Base-by-base conservation (phyloP, 2,888 invertebrate species). In the Callyntrura sp. region DNA sequence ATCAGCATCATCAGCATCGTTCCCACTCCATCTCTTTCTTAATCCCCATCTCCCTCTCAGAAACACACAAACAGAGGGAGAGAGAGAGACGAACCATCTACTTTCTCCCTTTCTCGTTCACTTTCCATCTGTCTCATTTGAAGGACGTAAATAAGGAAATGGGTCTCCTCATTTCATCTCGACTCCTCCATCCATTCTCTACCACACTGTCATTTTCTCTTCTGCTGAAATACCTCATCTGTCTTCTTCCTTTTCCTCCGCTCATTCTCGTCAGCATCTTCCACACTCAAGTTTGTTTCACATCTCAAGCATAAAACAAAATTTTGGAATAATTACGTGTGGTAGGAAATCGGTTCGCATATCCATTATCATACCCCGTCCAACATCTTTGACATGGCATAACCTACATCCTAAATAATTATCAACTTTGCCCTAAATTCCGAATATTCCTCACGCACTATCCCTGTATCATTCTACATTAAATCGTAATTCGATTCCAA, bases 101-200 rank as follows among this genome's bases (percentile, higher is more conserved):
- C 82, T 90, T 85, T 90, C 86, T 78, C 76, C 35, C 57, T 68
- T 85, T 60, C 48, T 25, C 45, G 8, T 35, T 48, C n/a, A 73
- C 55, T 25, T 28, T 79, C 78, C 28, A 78, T 78, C 45, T 45
- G 76, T 60, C 73, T 85, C 70, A 85, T 73, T 89, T 89, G 78
- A 89, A 84, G 43, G 82, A 83, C 83, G 90, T 91, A 93, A 93
- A 93, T 93, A 92, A 93, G 92, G 92, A 93, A 93, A 93, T 92
- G 83, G 92, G 86, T 90, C 90, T 90, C 23, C 68, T 83, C 89
- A 76, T 91, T 88, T 90, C 92, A 89, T 91, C 91, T 82, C 65
- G 43, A 57, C 55, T 28, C 62, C 17, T 43, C 68, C 78, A 82
- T 51, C 65, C 85, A 76, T 85, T 60, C 45, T 68, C 8, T 48